Conservation (phyloP, 2,797 vertebrate genomes). For the Chloroceryle amazona region DNA sequence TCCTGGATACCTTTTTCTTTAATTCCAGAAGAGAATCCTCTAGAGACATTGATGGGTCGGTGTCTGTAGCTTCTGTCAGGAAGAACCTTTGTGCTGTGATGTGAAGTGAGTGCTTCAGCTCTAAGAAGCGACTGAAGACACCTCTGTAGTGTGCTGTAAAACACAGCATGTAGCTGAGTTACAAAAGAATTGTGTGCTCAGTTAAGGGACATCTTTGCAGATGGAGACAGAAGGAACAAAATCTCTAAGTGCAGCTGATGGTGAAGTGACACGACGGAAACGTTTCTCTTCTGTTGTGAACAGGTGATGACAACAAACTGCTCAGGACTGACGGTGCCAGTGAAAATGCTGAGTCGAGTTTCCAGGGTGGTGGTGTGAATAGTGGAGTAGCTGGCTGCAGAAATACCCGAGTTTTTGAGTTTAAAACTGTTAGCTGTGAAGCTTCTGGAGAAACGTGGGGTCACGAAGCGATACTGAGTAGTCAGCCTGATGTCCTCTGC, state of each 20-base stretch:
- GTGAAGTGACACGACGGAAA: neutral
- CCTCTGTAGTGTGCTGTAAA: rapidly evolving
- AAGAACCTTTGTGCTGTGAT: neutral
- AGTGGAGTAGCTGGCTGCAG: neutral
- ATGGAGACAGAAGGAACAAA: neutral
- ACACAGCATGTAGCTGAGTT: rapidly evolving
- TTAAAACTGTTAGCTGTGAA: neutral
- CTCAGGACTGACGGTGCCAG: too few species aligned
- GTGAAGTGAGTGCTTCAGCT: neutral
- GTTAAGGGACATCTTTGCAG: neutral
- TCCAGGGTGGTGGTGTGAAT: neutral
- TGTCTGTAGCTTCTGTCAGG: neutral
- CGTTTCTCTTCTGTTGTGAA: neutral
- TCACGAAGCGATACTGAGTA: neutral
- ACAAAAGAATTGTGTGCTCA: neutral
- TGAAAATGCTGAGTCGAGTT: neutral
- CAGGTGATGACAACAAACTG: neutral
- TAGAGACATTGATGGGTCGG: rapidly evolving
- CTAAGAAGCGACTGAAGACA: neutral
- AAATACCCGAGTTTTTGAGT: neutral
- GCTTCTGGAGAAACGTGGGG: neutral
- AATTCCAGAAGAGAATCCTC: neutral
- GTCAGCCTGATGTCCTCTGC: too few species aligned
- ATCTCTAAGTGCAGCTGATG: neutral
- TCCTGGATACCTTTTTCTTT: neutral